Evolutionary conservation across 2,113 vertebrate species (phyloP).

Genomic region (Hippocampus mohnikei): DNA sequence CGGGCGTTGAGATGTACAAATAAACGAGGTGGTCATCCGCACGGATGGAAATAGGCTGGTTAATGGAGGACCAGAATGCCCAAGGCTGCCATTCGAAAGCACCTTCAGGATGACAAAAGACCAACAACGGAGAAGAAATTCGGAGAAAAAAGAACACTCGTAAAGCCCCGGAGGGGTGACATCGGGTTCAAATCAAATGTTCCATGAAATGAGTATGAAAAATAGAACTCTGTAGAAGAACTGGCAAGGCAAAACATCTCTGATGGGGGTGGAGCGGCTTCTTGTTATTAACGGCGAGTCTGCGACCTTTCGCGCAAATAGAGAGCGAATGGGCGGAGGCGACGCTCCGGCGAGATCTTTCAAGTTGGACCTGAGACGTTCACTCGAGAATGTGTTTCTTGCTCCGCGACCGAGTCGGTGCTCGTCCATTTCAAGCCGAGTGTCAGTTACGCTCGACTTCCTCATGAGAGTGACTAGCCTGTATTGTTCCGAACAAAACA

Average conservation of each 20-base stretch:
- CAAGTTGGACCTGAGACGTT: slow-evolving; percentile 44
- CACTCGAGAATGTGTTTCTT: slow-evolving; percentile 52
- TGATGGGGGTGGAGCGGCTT: slow-evolving; percentile 34
- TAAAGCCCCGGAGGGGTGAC: slow-evolving; percentile 46
- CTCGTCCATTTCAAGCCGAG: slow-evolving; percentile 34
- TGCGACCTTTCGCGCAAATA: slow-evolving; percentile 65
- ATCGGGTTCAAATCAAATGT: slow-evolving; percentile 67
- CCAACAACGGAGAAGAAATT: slow-evolving; percentile 36
- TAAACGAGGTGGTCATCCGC: slow-evolving; percentile 41
- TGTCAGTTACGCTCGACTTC: slow-evolving; percentile 52
- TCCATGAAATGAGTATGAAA: slow-evolving; percentile 74
- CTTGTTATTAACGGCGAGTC: slow-evolving; percentile 43
- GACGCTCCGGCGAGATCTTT: slow-evolving; percentile 40
- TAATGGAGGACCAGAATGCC: slow-evolving; percentile 42
- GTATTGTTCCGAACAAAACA: background rate
- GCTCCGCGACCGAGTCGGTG: slow-evolving; percentile 49
- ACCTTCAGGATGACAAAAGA: slow-evolving; percentile 61
- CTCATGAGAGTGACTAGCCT: slow-evolving; percentile 14
- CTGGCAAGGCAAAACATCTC: slow-evolving; percentile 44
- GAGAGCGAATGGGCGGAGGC: slow-evolving; percentile 33
- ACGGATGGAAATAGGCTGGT: slow-evolving; percentile 35
- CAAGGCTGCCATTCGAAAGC: slow-evolving; percentile 55
- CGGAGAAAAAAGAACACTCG: slow-evolving; percentile 39
- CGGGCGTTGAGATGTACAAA: slow-evolving; percentile 14
- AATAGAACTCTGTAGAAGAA: slow-evolving; percentile 52